Evolutionary conservation across 2,113 vertebrate genomes (phyloP), one percentile per base, ranked within the genome.

Genomic region (Pao palembangensis): DNA sequence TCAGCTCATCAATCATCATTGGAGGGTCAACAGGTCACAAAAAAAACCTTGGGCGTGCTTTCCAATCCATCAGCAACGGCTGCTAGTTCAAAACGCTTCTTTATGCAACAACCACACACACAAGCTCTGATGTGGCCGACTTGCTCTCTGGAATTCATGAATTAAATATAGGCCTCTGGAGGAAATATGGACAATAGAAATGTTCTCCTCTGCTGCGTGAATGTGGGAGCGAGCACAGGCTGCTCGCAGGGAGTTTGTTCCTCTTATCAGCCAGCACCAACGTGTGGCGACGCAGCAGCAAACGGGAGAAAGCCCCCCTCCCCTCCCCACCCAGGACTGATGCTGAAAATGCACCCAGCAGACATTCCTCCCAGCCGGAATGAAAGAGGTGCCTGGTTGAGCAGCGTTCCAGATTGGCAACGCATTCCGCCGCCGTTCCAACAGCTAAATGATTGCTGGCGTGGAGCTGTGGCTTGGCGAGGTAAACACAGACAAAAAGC

Each of bases 121-220:
- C 2, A 66, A 44, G 67, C 64, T 65, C 61, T 53, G 68, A 69
- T 25, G 60, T 55, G 78, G 65, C 50, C 61, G 28, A 19, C 68
- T 47, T 18, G 79, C 75, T 59, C 77, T 77, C 67, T 71, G 85
- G 81, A 77, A 74, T 82, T 73, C 83, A 89, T 90, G 82, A 88
- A 90, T 90, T 88, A 88, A 86, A 87, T 85, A 89, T 83, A 72
- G 71, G 57, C 55, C 52, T n/a, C 63, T 69, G 71, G 81, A 64
- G 61, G 72, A 75, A 71, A 51, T 71, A 74, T 50, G 82, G 88
- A 87, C 79, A 83, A 82, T 77, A 73, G 89, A 88, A 85, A 91
- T 88, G 71, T 87, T 83, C 89, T 86, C 83, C 83, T 58, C 58
- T 1, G 55, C 70, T 77, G 64, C 64, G 76, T 81, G 79, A 84